A percentile compares a stretch with the other conserved stretches of the same genome.
Evolutionary conservation across 1,140 invertebrate genomes (phyloP).

Genomic region (Drosophila sp.): DNA sequence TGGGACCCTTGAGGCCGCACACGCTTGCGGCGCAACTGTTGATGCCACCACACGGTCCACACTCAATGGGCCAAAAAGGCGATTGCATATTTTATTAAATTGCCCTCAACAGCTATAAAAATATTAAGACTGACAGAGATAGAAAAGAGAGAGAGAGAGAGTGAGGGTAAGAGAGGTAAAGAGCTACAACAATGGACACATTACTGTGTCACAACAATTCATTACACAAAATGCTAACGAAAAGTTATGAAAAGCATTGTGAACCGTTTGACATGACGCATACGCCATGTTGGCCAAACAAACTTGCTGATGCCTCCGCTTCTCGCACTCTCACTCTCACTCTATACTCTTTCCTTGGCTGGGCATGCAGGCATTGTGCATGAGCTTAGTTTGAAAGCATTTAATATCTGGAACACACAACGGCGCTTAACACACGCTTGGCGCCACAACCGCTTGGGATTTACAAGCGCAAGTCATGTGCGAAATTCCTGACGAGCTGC

Average conservation of each 20-base stretch:
- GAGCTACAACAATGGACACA: constrained; percentile 51
- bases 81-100: constrained; percentile 83
- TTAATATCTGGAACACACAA: constrained; percentile 11
- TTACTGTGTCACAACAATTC: constrained; percentile 79
- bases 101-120: constrained; percentile 52
- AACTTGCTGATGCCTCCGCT: constrained; percentile 20
- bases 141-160: too few relatives aligned
- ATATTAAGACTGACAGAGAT: too few relatives aligned
- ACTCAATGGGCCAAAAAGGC: constrained; percentile 39
- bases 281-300: constrained; percentile 59
- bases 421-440: constrained; percentile 19
- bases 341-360: not conserved
- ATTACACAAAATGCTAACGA: constrained; percentile 72
- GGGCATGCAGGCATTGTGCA: not conserved
- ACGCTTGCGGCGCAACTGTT: constrained; percentile 45
- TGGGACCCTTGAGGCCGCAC: constrained; percentile 16
- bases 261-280: constrained; percentile 72
- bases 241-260: constrained; percentile 71
- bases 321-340: not conserved
- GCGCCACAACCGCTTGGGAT: constrained; percentile 29
- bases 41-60: constrained; percentile 30
- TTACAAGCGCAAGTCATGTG: constrained; percentile 28
- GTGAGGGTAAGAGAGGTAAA: not conserved
- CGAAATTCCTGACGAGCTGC: constrained; percentile 23
- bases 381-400: constrained; percentile 7